These are phyloP conservation scores for Tetranychus truncatus DNA, from an alignment of 2,888 invertebrate species.

Conservation along the genomic window DNA sequence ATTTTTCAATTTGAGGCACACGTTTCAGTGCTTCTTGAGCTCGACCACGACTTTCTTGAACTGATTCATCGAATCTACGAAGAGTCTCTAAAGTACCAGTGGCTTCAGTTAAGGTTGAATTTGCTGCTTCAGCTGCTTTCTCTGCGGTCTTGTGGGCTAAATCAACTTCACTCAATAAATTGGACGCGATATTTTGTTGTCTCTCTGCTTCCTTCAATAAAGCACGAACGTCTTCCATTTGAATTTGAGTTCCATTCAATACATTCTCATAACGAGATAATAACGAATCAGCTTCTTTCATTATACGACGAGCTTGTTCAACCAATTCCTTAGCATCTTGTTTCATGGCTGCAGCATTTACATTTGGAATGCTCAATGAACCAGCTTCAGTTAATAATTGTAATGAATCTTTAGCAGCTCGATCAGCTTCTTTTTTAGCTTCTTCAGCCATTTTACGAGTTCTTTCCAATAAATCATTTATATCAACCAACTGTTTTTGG, in stretches of 20 bases:
- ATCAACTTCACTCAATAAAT: slow-evolving; percentile 58
- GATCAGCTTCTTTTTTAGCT: not conserved
- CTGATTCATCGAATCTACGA: slow-evolving; percentile 66
- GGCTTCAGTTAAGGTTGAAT: slow-evolving; percentile 58
- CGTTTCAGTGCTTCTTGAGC: slow-evolving; percentile 53
- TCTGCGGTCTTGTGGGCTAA: slow-evolving; percentile 47
- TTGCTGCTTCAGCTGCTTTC: slow-evolving; percentile 64
- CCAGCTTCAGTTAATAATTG: slow-evolving; percentile 59
- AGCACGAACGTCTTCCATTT: slow-evolving; percentile 31
- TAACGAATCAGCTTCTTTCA: not conserved
- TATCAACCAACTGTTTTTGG: slow-evolving; percentile 43
- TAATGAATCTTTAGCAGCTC: slow-evolving; percentile 46
- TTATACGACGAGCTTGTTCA: not conserved
- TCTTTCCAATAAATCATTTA: slow-evolving; percentile 42
- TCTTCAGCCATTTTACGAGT: not conserved
- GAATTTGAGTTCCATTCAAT: not conserved
- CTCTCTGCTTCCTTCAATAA: slow-evolving; percentile 40
- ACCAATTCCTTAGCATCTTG: not conserved
- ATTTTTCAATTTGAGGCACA: slow-evolving; percentile 52
- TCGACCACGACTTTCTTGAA: slow-evolving; percentile 59
- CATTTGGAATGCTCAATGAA: slow-evolving; percentile 45
- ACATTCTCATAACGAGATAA: not conserved
- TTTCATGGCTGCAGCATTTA: not conserved
- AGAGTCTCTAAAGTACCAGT: slow-evolving; percentile 57
- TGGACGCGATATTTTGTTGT: slow-evolving; percentile 55